Evolutionary conservation across 1,140 invertebrate species (phyloP).

Genomic region (Ceratina japonica): DNA sequence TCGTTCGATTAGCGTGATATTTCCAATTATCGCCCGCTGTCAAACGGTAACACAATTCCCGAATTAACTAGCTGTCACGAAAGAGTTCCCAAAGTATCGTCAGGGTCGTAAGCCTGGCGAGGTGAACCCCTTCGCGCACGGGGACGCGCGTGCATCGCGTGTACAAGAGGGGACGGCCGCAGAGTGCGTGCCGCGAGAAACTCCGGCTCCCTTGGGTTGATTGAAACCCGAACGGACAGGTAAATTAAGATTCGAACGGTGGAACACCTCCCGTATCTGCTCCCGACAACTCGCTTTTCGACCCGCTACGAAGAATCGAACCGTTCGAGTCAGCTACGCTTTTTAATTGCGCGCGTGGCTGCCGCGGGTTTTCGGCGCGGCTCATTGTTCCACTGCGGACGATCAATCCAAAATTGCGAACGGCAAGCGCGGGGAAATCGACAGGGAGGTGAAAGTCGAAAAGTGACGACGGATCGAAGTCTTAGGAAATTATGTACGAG

Average conservation of each 20-base stretch:
- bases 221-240: constrained; percentile 54
- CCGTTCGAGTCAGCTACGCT: not conserved
- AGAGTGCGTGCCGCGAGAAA: constrained; percentile 24
- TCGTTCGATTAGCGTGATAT: constrained; percentile 54
- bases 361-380: not conserved
- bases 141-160: constrained; percentile 12
- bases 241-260: constrained; percentile 56
- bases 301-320: constrained; percentile 40
- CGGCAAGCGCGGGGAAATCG: not conserved
- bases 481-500: not conserved
- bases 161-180: constrained; percentile 4
- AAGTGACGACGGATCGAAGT: no score
- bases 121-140: constrained; percentile 12
- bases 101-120: constrained; percentile 2
- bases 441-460: not conserved
- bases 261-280: constrained; percentile 40
- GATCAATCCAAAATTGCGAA: not conserved
- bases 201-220: constrained; percentile 37
- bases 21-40: constrained; percentile 55
- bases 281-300: constrained; percentile 42
- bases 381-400: not conserved
- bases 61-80: constrained; percentile 63
- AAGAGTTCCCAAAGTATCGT: constrained; percentile 49
- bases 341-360: not conserved
- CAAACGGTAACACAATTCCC: constrained; percentile 38